Conservation (phyloP, 2,888 invertebrate genomes). For the Linhomoeus sp. region DNA sequence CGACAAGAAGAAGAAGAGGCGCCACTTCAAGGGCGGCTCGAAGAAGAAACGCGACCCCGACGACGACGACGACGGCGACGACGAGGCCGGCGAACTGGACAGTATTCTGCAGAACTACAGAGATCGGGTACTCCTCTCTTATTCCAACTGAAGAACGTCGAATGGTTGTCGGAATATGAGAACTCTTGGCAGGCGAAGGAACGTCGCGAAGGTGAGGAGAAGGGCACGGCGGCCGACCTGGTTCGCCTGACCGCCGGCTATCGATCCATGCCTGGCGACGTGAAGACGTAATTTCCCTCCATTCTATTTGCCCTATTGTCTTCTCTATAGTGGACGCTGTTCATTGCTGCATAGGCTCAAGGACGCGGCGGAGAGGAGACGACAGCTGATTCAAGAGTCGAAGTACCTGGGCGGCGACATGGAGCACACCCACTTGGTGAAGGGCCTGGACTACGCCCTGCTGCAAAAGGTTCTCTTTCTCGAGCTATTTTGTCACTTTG, state of each 20-base stretch:
- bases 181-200: constrained; percentile 60
- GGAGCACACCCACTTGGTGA: constrained; percentile 99
- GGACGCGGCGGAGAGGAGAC: constrained; percentile 76
- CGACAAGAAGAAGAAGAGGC: constrained; percentile 1
- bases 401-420: constrained; percentile 99
- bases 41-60: not conserved
- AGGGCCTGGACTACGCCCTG: constrained; percentile 77
- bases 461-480: constrained; percentile 84
- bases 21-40: no score
- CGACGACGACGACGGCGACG: constrained; percentile 11
- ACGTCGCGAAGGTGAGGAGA: constrained; percentile 55
- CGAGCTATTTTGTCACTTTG: no score
- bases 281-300: constrained; percentile 75
- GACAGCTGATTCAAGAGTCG: constrained; percentile 88
- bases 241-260: constrained; percentile 60
- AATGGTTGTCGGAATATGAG: no score
- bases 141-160: no score
- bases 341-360: not conserved
- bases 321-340: constrained; percentile 8
- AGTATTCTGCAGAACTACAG: constrained; percentile 25
- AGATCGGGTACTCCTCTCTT: constrained; percentile 25
- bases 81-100: constrained; percentile 16
- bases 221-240: constrained; percentile 34
- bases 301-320: not conserved
- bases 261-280: constrained; percentile 82